These are phyloP conservation scores for Montipora capitata DNA, from an alignment of 92 coral and sea anemone genomes.

Conservation along the genomic window DNA sequence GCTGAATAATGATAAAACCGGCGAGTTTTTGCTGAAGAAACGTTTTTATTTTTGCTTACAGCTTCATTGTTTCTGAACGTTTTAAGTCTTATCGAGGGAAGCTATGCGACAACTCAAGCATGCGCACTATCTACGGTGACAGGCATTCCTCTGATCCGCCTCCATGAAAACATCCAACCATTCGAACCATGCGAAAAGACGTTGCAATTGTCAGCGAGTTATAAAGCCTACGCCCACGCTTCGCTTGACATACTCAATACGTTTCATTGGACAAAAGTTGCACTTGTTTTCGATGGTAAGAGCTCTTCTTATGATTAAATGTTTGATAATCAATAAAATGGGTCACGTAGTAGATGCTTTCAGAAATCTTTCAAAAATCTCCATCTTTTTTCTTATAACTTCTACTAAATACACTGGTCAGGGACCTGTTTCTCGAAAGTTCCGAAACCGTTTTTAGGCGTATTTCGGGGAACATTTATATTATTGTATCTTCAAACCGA, in stretches of 20 bases:
- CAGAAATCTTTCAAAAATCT: too few relatives aligned
- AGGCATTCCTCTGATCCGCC: slow-evolving; percentile 57
- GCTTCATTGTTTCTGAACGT: slow-evolving; percentile 50
- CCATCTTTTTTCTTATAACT: too few relatives aligned
- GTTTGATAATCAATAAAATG: too few relatives aligned
- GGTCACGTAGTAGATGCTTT: too few relatives aligned
- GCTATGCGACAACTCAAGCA: slow-evolving; percentile 9
- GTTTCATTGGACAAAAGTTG: slow-evolving; percentile 56
- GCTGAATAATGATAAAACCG: not conserved
- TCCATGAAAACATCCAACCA: slow-evolving; percentile 16
- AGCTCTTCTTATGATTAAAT: not conserved
- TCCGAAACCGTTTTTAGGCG: too few relatives aligned
- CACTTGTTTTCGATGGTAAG: slow-evolving; percentile 66
- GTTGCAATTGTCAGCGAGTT: slow-evolving; percentile 63
- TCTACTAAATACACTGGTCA: too few relatives aligned
- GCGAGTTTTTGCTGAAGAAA: not conserved
- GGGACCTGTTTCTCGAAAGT: too few relatives aligned
- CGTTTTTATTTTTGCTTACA: not conserved
- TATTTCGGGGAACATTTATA: too few relatives aligned
- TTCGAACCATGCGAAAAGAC: slow-evolving; percentile 38
- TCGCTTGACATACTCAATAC: slow-evolving; percentile 55
- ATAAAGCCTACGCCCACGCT: slow-evolving; percentile 50
- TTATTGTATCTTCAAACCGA: too few relatives aligned
- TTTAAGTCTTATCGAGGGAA: slow-evolving; percentile 61
- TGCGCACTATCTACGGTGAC: slow-evolving; percentile 68